These are phyloP conservation scores for Okapia johnstoni DNA, from an alignment of 2,113 vertebrate genomes.

Conservation along the genomic window DNA sequence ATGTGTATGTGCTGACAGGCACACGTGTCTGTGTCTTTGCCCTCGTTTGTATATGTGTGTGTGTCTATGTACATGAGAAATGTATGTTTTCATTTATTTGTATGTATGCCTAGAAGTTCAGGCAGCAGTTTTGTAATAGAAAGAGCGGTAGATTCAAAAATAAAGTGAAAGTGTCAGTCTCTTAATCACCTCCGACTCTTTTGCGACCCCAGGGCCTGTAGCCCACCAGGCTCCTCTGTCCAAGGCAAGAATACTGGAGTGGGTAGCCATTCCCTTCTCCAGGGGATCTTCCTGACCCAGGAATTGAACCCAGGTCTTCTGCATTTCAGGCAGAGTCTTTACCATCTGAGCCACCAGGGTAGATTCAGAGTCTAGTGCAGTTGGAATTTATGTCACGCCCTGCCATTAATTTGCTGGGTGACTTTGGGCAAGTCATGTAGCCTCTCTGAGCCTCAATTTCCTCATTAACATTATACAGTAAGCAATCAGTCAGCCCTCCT, in stretches of 20 bases:
- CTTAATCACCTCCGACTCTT: accelerated
- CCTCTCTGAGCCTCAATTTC: not conserved
- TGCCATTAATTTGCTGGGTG: not conserved
- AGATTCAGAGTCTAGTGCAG: not conserved
- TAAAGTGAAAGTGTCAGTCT: not conserved
- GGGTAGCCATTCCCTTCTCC: not conserved
- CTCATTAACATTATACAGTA: not conserved
- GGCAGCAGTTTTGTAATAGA: not conserved
- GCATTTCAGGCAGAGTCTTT: not conserved
- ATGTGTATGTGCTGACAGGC: not conserved
- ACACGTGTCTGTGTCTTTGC: not conserved
- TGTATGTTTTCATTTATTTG: not conserved
- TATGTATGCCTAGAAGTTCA: not conserved
- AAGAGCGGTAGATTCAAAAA: not conserved
- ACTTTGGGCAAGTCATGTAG: not conserved
- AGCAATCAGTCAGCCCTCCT: not conserved
- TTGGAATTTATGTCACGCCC: not conserved
- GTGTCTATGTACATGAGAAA: not conserved
- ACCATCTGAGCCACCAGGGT: not conserved
- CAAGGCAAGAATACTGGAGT: not conserved
- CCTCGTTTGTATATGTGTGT: no score
- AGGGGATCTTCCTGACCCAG: not conserved
- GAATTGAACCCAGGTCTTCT: not conserved
- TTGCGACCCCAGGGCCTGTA: not conserved
- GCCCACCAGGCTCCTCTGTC: not conserved